A percentile compares a stretch with the other conserved stretches of the same genome.
Conservation (phyloP, 2,797 vertebrate genomes). For the Sebastes minor region DNA sequence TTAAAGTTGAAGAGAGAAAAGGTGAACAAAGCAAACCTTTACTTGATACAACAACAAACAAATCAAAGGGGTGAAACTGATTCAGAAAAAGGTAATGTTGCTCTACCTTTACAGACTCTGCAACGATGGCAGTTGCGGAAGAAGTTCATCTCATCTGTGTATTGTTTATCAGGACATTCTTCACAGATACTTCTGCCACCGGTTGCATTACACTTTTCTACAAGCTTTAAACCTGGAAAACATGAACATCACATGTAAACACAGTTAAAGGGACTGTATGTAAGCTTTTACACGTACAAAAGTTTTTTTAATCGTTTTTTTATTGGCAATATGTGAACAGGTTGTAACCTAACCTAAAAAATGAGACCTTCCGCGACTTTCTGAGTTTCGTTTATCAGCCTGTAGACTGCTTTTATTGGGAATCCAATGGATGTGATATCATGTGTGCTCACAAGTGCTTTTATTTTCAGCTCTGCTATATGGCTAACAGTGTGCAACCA, state of each 20-base stretch:
- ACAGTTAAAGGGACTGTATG: neutral
- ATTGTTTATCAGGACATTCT: conserved; percentile 25
- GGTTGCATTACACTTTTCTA: neutral
- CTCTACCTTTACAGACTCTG: conserved; percentile 55
- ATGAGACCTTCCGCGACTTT: too few species aligned
- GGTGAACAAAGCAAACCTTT: neutral
- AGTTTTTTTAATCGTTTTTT: too few species aligned
- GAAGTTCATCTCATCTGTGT: conserved; percentile 46
- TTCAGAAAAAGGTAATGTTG: neutral
- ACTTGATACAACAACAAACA: neutral
- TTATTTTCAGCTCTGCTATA: too few species aligned
- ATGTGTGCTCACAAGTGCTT: too few species aligned
- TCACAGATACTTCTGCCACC: conserved; percentile 44
- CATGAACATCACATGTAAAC: neutral
- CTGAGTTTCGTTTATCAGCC: too few species aligned
- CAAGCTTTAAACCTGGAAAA: conserved; percentile 72
- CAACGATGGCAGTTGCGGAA: neutral
- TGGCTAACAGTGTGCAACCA: too few species aligned
- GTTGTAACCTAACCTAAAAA: too few species aligned
- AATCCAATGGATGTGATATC: too few species aligned
- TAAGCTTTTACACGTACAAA: too few species aligned
- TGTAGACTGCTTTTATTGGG: too few species aligned
- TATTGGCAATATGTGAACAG: too few species aligned
- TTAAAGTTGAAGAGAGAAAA: neutral
- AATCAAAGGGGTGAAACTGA: neutral